Conservation (phyloP, 1,140 invertebrate species). For the Archegozetes longisetosus region DNA sequence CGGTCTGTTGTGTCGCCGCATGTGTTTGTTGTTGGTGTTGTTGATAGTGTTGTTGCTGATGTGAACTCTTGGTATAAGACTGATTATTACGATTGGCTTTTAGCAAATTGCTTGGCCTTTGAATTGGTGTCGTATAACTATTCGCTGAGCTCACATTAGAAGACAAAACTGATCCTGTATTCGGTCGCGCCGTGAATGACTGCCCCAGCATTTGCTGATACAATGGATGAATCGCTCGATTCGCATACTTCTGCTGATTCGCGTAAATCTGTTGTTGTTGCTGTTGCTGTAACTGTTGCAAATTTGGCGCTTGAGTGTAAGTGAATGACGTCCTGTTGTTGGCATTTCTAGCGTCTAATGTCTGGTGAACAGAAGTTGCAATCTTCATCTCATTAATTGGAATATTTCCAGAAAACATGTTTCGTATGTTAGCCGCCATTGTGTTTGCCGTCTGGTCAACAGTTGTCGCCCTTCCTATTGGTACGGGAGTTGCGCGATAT, state of each 20-base stretch:
- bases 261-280: background rate
- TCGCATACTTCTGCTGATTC: background rate
- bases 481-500: conserved; percentile 15
- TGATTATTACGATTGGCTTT: background rate
- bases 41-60: background rate
- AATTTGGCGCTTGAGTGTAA: conserved; percentile 13
- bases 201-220: background rate
- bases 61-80: background rate
- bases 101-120: background rate
- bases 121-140: background rate
- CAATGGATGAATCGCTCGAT: background rate
- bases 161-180: background rate
- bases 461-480: background rate
- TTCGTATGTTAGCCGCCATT: background rate
- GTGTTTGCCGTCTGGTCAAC: background rate
- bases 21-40: too few relatives aligned
- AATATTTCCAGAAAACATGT: background rate
- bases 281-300: conserved; percentile 3
- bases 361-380: conserved; percentile 8
- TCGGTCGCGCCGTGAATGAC: background rate
- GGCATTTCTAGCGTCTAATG: conserved; percentile 12
- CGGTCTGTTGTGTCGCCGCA: background rate
- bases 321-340: conserved; percentile 2
- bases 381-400: conserved; percentile 18
- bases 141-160: background rate